These are phyloP conservation scores for Mantis religiosa DNA, from an alignment of 2,888 invertebrate genomes.

Conservation along the genomic window DNA sequence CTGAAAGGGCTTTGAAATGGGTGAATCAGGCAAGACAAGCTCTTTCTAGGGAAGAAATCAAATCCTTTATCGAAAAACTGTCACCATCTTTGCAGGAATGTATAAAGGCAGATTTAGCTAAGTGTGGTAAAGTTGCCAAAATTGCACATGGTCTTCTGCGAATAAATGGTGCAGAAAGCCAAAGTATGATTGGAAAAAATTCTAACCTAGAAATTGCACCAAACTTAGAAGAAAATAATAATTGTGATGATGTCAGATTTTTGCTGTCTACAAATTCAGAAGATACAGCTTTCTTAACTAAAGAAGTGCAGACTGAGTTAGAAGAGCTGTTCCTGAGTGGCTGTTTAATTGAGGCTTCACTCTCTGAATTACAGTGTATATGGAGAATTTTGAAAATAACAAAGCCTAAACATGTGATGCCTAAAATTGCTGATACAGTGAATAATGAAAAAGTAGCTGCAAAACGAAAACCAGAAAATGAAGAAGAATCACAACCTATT, in stretches of 20 bases:
- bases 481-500: neutral
- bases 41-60: slow-evolving; percentile 63
- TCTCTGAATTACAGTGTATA: slow-evolving; percentile 80
- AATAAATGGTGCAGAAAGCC: slow-evolving; percentile 38
- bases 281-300: neutral
- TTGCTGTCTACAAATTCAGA: neutral
- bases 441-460: slow-evolving; percentile 15
- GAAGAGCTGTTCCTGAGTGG: slow-evolving; percentile 89
- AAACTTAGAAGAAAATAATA: neutral
- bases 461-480: neutral
- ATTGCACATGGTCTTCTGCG: slow-evolving; percentile 48
- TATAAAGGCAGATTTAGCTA: slow-evolving; percentile 61
- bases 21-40: slow-evolving; percentile 75
- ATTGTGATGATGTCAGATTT: neutral
- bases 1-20: slow-evolving; percentile 94
- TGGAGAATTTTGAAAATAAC: slow-evolving; percentile 69
- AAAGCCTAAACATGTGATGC: slow-evolving; percentile 47
- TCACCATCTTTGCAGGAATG: slow-evolving; percentile 55
- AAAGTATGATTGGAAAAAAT: slow-evolving; percentile 40
- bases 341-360: slow-evolving; percentile 78
- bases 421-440: slow-evolving; percentile 44
- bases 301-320: slow-evolving; percentile 45
- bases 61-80: slow-evolving; percentile 59
- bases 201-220: neutral
- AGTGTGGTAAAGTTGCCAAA: slow-evolving; percentile 59